phyloP scores from a whole-genome alignment of 2,888 invertebrate species.

The Sabatieria punctata region DNA sequence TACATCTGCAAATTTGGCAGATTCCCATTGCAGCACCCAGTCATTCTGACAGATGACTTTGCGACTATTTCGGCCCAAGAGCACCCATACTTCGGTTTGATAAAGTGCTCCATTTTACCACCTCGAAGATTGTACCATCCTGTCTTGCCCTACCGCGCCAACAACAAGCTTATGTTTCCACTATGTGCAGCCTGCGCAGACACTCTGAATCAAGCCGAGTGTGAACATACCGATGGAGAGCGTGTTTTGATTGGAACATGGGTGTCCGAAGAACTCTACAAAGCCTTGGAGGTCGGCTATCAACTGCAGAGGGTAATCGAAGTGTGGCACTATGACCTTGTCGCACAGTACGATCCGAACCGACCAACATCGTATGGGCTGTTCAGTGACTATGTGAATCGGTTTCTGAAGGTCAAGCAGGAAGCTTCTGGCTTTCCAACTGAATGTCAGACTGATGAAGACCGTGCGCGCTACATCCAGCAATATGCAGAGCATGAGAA shows the following conservation, averaged over 20 bases:
- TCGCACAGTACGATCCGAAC: background rate
- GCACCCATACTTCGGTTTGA: slow-evolving; percentile 16
- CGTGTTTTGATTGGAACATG: slow-evolving; percentile 19
- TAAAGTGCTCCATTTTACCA: slow-evolving; percentile 18
- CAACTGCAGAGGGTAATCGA: background rate
- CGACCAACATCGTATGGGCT: slow-evolving; percentile 11
- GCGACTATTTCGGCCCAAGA: background rate
- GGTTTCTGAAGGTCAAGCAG: slow-evolving; percentile 18
- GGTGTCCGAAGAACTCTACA: slow-evolving; percentile 17
- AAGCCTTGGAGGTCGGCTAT: slow-evolving; percentile 19
- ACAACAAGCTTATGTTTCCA: no score
- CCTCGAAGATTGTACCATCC: slow-evolving; percentile 19
- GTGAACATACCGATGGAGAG: slow-evolving; percentile 11
- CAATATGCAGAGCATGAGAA: background rate
- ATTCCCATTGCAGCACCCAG: slow-evolving; percentile 14
- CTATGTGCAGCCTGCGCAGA: background rate
- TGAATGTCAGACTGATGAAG: slow-evolving; percentile 12
- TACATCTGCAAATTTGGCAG: slow-evolving; percentile 16
- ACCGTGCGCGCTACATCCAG: slow-evolving; percentile 12
- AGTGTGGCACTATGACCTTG: background rate
- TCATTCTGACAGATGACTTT: slow-evolving; percentile 7
- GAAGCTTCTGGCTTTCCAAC: slow-evolving; percentile 20
- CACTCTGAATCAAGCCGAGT: background rate
- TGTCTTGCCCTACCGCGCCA: slow-evolving; percentile 14
- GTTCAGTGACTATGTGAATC: slow-evolving; percentile 17